Percentiles rank a stretch among this genome's conserved stretches.
These are phyloP conservation scores for Phataginus tricuspis DNA, from an alignment of 2,797 vertebrate species.

Conservation along the genomic window DNA sequence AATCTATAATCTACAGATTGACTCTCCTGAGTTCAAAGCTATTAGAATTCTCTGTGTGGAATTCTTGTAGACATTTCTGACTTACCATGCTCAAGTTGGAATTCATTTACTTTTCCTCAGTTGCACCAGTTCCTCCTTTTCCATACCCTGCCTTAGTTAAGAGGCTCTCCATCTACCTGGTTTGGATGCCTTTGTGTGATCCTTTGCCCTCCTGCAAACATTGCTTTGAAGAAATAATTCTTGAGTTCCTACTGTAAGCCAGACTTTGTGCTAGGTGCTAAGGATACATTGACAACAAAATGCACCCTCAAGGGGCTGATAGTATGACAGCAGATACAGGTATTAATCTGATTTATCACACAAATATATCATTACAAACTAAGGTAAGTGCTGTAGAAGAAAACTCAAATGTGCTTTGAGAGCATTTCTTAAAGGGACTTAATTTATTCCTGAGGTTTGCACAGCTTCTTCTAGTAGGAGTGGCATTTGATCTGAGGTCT, in stretches of 20 bases:
- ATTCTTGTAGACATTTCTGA: neutral
- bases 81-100: neutral
- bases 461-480: neutral
- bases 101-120: neutral
- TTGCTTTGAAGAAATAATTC: constrained; percentile 17
- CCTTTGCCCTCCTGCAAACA: neutral
- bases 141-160: neutral
- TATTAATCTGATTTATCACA: neutral
- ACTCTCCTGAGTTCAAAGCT: neutral
- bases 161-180: neutral
- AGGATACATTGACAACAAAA: neutral
- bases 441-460: neutral
- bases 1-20: neutral
- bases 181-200: neutral
- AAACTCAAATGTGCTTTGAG: neutral
- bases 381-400: neutral
- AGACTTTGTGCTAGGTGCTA: neutral
- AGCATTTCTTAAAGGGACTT: neutral
- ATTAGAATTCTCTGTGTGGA: neutral
- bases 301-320: neutral
- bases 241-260: neutral
- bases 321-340: neutral
- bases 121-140: neutral
- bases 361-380: neutral
- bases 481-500: neutral